A percentile compares a stretch with the other conserved stretches of the same genome.
Evolutionary conservation across 2,888 invertebrate species (phyloP).

Genomic region (Villa cingulata): DNA sequence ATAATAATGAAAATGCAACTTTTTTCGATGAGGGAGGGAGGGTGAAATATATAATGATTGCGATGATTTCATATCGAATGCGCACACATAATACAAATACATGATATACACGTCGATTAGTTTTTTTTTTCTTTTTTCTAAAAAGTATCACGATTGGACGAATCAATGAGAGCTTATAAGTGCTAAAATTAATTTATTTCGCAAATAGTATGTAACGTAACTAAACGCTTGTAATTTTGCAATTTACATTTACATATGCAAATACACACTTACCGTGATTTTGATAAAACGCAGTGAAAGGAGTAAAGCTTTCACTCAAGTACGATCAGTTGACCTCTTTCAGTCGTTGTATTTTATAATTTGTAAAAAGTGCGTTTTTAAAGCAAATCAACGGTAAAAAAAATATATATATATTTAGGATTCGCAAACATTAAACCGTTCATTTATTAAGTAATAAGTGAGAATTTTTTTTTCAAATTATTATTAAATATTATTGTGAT

Average conservation of each 20-base stretch:
- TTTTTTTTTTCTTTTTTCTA: not conserved
- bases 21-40: no score
- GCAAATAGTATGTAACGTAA: not conserved
- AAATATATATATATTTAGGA: no score
- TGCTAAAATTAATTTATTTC: conserved; percentile 9
- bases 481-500: no score
- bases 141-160: conserved; percentile 5
- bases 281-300: conserved; percentile 16
- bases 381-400: no score
- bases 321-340: not conserved
- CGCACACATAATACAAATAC: not conserved
- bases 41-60: no score
- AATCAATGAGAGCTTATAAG: conserved; percentile 2
- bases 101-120: no score
- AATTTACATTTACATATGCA: not conserved
- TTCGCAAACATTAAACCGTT: no score
- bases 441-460: no score
- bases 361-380: no score
- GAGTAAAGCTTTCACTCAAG: conserved; percentile 17
- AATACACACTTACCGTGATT: not conserved
- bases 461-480: no score
- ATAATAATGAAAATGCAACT: no score
- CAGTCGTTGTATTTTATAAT: not conserved
- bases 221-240: not conserved
- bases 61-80: no score